phyloP scores from a whole-genome alignment of 2,797 vertebrate genomes.

The Pseudochirops corinnae region DNA sequence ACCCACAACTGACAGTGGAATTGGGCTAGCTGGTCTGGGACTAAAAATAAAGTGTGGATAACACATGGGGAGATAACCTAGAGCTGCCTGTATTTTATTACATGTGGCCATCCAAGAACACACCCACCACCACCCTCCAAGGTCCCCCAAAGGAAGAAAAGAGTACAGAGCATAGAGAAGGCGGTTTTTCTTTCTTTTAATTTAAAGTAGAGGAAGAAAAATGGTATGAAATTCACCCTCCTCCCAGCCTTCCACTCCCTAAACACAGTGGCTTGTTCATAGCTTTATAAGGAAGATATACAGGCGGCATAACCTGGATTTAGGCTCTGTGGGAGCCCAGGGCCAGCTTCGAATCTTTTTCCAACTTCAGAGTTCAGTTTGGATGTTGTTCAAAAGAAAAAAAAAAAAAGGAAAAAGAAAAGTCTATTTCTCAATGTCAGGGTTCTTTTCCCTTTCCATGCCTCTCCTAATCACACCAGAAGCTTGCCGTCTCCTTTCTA shows the following conservation, averaged over 20 bases:
- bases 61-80: background rate
- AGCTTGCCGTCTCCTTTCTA: background rate
- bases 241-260: slow-evolving; percentile 60
- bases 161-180: background rate
- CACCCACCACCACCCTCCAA: background rate
- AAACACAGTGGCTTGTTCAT: slow-evolving; percentile 55
- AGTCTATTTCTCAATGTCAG: slow-evolving; percentile 51
- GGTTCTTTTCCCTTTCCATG: slow-evolving; percentile 49
- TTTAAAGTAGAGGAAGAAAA: slow-evolving; percentile 31
- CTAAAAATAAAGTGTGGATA: slow-evolving; percentile 47
- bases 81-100: slow-evolving; percentile 28
- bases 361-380: slow-evolving; percentile 68
- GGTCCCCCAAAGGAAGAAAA: background rate
- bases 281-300: slow-evolving; percentile 65
- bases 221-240: background rate
- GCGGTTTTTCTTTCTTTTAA: background rate
- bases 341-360: slow-evolving; percentile 66
- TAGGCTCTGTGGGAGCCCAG: slow-evolving; percentile 58
- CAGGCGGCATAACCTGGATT: slow-evolving; percentile 57
- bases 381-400: slow-evolving; percentile 55
- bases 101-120: background rate
- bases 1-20: slow-evolving; percentile 62
- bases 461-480: slow-evolving; percentile 6
- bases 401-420: slow-evolving; percentile 39
- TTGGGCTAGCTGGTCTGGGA: slow-evolving; percentile 42